phyloP scores from a whole-genome alignment of 2,888 invertebrate species.

The Agelastica alni region DNA sequence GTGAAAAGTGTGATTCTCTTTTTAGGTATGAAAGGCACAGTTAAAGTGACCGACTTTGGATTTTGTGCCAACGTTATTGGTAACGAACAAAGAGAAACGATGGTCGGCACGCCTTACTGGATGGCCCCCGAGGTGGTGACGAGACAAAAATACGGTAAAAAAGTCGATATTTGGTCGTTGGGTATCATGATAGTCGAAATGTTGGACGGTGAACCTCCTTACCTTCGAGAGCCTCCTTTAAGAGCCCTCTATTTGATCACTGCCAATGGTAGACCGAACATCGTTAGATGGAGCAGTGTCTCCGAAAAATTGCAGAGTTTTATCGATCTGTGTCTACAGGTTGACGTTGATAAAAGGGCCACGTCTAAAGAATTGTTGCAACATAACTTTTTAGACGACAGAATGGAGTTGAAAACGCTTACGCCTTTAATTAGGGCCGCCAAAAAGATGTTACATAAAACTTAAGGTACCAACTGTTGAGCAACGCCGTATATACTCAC shows the following conservation, averaged over 20 bases:
- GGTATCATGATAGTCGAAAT: slow-evolving; percentile 99
- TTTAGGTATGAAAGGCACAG: slow-evolving; percentile 83
- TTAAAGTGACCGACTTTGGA: slow-evolving; percentile 95
- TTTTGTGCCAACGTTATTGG: slow-evolving; percentile 97
- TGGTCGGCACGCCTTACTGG: slow-evolving; percentile 99
- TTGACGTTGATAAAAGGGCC: slow-evolving; percentile 78
- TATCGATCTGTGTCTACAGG: slow-evolving; percentile 85
- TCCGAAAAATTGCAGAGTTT: slow-evolving; percentile 80
- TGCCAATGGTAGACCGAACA: slow-evolving; percentile 90
- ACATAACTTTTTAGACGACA: slow-evolving; percentile 78
- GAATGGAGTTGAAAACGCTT: slow-evolving; percentile 79
- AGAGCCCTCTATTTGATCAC: slow-evolving; percentile 94
- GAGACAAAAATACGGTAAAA: slow-evolving; percentile 88
- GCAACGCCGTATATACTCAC: too few relatives aligned
- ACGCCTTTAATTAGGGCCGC: slow-evolving; percentile 91
- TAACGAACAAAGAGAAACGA: slow-evolving; percentile 88
- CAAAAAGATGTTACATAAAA: slow-evolving; percentile 78
- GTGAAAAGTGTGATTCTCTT: too few relatives aligned
- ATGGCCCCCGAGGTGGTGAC: slow-evolving; percentile 97
- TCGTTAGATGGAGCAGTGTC: slow-evolving; percentile 80
- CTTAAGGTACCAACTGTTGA: too few relatives aligned
- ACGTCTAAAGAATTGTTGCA: slow-evolving; percentile 76
- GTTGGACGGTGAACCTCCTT: slow-evolving; percentile 97
- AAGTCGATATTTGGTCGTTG: slow-evolving; percentile 88
- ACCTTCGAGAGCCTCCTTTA: slow-evolving; percentile 91